A percentile compares a stretch with the other conserved stretches of the same genome.
These are phyloP conservation scores for Xiphophorus birchmanni DNA, from an alignment of 2,797 vertebrate species.

Conservation along the genomic window DNA sequence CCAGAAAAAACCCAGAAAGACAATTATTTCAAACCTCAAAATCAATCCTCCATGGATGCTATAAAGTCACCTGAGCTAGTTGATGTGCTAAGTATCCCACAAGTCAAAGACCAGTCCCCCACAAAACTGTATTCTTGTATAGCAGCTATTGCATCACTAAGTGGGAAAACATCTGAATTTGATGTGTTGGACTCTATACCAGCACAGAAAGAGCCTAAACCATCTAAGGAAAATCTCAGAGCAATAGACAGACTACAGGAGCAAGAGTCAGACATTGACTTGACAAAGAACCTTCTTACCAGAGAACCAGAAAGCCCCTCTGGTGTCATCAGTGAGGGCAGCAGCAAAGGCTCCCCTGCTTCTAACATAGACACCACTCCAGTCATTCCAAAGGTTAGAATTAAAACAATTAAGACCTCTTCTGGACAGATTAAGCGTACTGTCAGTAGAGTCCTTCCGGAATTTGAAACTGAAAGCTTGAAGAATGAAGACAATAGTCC, in stretches of 20 bases:
- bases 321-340: constrained; percentile 90
- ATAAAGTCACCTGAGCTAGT: constrained; percentile 73
- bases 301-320: constrained; percentile 88
- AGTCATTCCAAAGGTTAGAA: constrained; percentile 96
- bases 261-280: constrained; percentile 87
- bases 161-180: constrained; percentile 88
- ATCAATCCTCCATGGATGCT: constrained; percentile 67
- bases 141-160: constrained; percentile 92
- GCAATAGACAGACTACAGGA: constrained; percentile 81
- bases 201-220: constrained; percentile 69
- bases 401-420: constrained; percentile 99
- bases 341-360: constrained; percentile 89
- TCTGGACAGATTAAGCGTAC: constrained; percentile 97
- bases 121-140: constrained; percentile 95
- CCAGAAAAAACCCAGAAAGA: constrained; percentile 82
- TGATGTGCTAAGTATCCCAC: constrained; percentile 64
- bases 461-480: constrained; percentile 84
- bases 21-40: constrained; percentile 73
- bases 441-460: constrained; percentile 89
- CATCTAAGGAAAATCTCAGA: constrained; percentile 77
- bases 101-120: constrained; percentile 87
- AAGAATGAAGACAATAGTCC: constrained; percentile 79
- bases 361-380: constrained; percentile 89
- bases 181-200: constrained; percentile 66
- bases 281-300: constrained; percentile 82